Evolutionary conservation across 2,888 invertebrate genomes (phyloP).

Genomic region (Idaea biselata): DNA sequence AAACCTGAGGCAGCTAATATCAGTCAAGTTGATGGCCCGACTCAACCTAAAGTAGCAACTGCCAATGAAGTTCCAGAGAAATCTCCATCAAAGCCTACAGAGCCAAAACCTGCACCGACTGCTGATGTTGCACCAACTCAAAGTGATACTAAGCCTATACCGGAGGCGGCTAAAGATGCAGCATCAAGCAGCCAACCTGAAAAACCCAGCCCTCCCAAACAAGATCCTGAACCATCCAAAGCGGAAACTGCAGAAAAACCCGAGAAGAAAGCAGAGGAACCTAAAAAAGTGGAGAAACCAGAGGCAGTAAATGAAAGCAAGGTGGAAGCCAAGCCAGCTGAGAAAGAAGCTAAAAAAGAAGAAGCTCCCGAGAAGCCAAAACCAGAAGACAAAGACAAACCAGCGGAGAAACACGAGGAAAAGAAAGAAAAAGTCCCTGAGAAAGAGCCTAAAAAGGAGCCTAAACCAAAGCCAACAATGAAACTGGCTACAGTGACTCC

Average conservation of each 20-base stretch:
- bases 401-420: constrained; percentile 22
- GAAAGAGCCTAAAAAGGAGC: constrained; percentile 55
- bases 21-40: constrained; percentile 48
- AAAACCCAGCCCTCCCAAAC: constrained; percentile 47
- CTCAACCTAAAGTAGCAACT: constrained; percentile 62
- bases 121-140: constrained; percentile 68
- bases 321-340: constrained; percentile 39
- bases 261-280: constrained; percentile 55
- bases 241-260: constrained; percentile 44
- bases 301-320: constrained; percentile 31
- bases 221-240: constrained; percentile 30
- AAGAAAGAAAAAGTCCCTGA: constrained; percentile 54
- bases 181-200: constrained; percentile 56
- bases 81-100: constrained; percentile 63
- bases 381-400: constrained; percentile 32
- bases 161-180: constrained; percentile 42
- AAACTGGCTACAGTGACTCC: constrained; percentile 80
- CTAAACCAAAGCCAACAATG: constrained; percentile 71
- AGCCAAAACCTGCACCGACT: constrained; percentile 59
- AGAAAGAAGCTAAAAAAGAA: constrained; percentile 49
- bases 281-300: constrained; percentile 39
- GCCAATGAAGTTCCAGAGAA: constrained; percentile 66
- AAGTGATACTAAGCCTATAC: constrained; percentile 64
- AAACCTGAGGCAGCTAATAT: constrained; percentile 53
- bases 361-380: constrained; percentile 38